phyloP scores from a whole-genome alignment of 1,140 invertebrate genomes.

The Drosophila yakuba region DNA sequence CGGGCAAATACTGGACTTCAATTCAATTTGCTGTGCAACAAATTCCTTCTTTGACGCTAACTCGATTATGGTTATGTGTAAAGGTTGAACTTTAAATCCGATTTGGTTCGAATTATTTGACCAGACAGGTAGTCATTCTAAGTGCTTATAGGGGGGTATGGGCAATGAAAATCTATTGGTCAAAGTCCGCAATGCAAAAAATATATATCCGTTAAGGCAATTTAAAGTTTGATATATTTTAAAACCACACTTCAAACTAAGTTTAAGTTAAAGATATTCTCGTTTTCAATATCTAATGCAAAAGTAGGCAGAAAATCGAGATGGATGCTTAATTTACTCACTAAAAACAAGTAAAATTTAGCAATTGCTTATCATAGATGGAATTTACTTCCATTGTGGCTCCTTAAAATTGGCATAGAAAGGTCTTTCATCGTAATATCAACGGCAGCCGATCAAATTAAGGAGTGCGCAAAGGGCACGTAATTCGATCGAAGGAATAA shows the following conservation, averaged over 20 bases:
- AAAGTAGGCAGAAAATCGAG: neutral
- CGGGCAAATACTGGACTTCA: slow-evolving; percentile 1
- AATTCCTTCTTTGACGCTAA: slow-evolving; percentile 15
- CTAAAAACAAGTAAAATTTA: neutral
- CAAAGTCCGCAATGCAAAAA: neutral
- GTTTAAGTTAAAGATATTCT: too few species aligned
- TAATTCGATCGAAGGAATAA: slow-evolving; percentile 64
- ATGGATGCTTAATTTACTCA: too few species aligned
- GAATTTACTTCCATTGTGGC: slow-evolving; percentile 13
- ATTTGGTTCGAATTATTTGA: neutral
- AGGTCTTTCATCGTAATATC: slow-evolving; percentile 37
- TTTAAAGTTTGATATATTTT: too few species aligned
- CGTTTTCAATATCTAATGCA: too few species aligned
- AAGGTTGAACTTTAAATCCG: neutral
- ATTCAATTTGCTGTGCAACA: slow-evolving; percentile 26
- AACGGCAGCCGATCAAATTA: slow-evolving; percentile 62
- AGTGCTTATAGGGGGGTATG: neutral
- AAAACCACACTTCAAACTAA: too few species aligned
- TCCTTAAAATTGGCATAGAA: slow-evolving; percentile 37
- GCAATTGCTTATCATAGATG: slow-evolving; percentile 1
- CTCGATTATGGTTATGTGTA: slow-evolving; percentile 12
- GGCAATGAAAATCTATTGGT: neutral
- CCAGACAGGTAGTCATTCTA: neutral
- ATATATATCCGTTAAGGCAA: neutral
- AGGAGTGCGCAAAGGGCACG: slow-evolving; percentile 45